Evolutionary conservation across 2,888 invertebrate species (phyloP).

Genomic region (Platycnemis pennipes): DNA sequence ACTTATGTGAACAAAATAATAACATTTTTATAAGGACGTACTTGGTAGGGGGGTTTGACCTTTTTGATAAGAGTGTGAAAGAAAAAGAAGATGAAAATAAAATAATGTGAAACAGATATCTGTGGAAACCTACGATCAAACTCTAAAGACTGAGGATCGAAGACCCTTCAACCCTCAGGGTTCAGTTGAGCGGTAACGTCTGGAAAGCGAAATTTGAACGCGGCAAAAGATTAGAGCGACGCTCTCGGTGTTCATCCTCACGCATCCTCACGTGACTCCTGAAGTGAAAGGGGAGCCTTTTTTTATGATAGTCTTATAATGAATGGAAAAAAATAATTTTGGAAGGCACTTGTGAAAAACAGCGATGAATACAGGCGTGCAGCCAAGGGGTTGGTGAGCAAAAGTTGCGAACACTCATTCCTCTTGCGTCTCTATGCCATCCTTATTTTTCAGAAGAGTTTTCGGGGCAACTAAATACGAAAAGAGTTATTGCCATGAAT

Average conservation of each 20-base stretch:
- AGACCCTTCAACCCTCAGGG: not conserved
- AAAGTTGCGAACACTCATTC: not conserved
- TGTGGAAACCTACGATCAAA: too few relatives aligned
- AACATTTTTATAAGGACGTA: too few relatives aligned
- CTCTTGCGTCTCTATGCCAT: not conserved
- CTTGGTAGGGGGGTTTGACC: too few relatives aligned
- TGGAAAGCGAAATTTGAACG: not conserved
- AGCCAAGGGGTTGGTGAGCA: not conserved
- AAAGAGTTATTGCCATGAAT: not conserved
- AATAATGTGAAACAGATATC: not conserved
- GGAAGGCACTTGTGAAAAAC: not conserved
- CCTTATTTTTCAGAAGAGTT: not conserved
- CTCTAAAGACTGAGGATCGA: not conserved
- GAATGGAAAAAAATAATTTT: not conserved
- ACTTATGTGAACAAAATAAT: too few relatives aligned
- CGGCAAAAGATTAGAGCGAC: not conserved
- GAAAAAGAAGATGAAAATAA: not conserved
- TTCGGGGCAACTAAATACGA: not conserved
- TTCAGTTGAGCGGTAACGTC: not conserved
- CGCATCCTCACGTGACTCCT: too few relatives aligned
- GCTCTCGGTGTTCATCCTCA: not conserved
- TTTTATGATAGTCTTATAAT: not conserved
- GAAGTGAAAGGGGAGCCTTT: not conserved
- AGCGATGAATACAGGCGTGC: not conserved
- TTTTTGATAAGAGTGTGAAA: too few relatives aligned